These are phyloP conservation scores for Scophthalmus maximus DNA, from an alignment of 2,113 vertebrate species.

Conservation along the genomic window DNA sequence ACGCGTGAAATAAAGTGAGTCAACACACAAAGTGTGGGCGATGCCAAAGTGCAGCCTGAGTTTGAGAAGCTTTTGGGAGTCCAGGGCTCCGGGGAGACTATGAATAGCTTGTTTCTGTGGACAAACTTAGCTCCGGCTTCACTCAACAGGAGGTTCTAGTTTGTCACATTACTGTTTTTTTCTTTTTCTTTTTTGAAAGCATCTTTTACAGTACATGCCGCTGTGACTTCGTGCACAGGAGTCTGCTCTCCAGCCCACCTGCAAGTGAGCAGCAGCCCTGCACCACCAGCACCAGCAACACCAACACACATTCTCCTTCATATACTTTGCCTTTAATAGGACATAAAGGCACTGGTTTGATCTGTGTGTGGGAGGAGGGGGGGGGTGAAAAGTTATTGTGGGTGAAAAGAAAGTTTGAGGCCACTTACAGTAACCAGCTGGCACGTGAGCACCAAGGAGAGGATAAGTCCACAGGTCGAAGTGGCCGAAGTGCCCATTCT, in stretches of 20 bases:
- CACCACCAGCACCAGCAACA: slow-evolving; percentile 6
- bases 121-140: slow-evolving; percentile 78
- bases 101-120: slow-evolving; percentile 85
- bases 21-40: background rate
- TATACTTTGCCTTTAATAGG: slow-evolving; percentile 19
- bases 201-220: slow-evolving; percentile 24
- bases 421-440: slow-evolving; percentile 82
- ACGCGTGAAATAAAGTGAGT: background rate
- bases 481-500: slow-evolving; percentile 79
- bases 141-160: slow-evolving; percentile 54
- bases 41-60: slow-evolving; percentile 3
- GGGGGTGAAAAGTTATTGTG: background rate
- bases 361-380: too few species aligned
- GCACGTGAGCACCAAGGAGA: slow-evolving; percentile 72
- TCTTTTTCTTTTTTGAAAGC: slow-evolving; percentile 65
- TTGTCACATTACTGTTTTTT: slow-evolving; percentile 67
- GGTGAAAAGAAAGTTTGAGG: slow-evolving; percentile 26
- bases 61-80: slow-evolving; percentile 31
- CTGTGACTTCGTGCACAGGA: slow-evolving; percentile 19
- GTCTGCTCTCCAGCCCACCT: slow-evolving; percentile 44
- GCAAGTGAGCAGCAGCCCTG: slow-evolving; percentile 29
- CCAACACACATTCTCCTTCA: slow-evolving; percentile 31
- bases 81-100: slow-evolving; percentile 69
- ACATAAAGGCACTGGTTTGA: slow-evolving; percentile 23
- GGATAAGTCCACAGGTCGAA: slow-evolving; percentile 72